These are phyloP conservation scores for Volucella inflata DNA, from an alignment of 2,888 invertebrate genomes.

Conservation along the genomic window DNA sequence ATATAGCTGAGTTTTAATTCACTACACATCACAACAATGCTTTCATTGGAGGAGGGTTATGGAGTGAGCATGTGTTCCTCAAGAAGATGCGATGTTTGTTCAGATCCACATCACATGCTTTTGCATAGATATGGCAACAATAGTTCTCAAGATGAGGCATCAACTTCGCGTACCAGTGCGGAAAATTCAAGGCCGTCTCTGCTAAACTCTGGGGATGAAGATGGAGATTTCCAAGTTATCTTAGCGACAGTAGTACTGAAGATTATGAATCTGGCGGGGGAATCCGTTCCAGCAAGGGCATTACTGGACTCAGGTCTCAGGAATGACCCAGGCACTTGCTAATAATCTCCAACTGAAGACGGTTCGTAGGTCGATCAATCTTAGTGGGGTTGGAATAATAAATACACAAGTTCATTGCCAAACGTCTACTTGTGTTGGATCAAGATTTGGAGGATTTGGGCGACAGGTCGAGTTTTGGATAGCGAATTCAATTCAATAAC, in stretches of 20 bases:
- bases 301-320: conserved; percentile 26
- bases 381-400: conserved; percentile 7
- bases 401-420: conserved; percentile 3
- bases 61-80: conserved; percentile 14
- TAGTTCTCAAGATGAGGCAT: not conserved
- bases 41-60: too few species aligned
- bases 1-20: too few species aligned
- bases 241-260: conserved; percentile 23
- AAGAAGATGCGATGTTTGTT: conserved; percentile 14
- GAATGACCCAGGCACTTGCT: not conserved
- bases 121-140: conserved; percentile 21
- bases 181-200: not conserved
- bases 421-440: not conserved
- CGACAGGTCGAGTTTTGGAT: conserved; percentile 17
- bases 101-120: conserved; percentile 12
- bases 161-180: not conserved
- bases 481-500: conserved; percentile 11
- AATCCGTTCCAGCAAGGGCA: conserved; percentile 9
- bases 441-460: conserved; percentile 1
- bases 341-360: conserved; percentile 2
- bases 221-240: conserved; percentile 7
- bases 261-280: conserved; percentile 1
- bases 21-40: too few species aligned
- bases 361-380: not conserved
- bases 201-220: not conserved